A percentile compares a stretch with the other conserved stretches of the same genome.
These are phyloP conservation scores for Isichthys henryi DNA, from an alignment of 2,113 vertebrate species.

Conservation along the genomic window DNA sequence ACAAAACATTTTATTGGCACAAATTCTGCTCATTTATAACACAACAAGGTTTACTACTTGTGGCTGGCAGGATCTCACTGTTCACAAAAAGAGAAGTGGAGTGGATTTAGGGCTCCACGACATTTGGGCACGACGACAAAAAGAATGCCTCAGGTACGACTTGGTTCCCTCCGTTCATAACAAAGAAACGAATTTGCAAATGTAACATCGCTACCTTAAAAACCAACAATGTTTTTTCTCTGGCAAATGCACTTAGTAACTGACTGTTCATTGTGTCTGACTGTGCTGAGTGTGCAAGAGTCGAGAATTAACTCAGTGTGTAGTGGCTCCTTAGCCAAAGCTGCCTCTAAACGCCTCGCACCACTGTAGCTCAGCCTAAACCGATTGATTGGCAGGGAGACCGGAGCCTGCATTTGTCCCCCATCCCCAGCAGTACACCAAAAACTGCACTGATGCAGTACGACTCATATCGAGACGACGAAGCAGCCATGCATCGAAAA, in stretches of 20 bases:
- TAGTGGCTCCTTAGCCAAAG: not conserved
- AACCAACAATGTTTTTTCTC: not conserved
- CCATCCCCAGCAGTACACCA: not conserved
- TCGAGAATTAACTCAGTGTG: slow-evolving; percentile 24
- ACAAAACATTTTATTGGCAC: not conserved
- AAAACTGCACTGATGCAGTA: not conserved
- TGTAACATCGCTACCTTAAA: no score
- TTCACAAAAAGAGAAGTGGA: no score
- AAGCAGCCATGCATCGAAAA: not conserved
- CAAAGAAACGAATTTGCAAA: no score
- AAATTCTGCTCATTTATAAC: not conserved
- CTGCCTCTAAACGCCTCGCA: not conserved
- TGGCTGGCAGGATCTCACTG: no score
- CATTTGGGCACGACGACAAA: no score
- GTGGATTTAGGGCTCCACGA: no score
- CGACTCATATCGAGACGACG: not conserved
- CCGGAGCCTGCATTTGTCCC: slow-evolving; percentile 12
- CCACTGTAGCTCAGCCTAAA: slow-evolving; percentile 18
- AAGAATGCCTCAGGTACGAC: no score
- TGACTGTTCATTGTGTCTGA: slow-evolving; percentile 1
- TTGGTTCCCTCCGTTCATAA: no score
- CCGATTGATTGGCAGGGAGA: slow-evolving; percentile 42
- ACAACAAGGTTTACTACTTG: no score
- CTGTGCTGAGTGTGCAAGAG: slow-evolving; percentile 35
- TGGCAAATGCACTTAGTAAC: slow-evolving; percentile 18